Percentiles rank a stretch among this genome's conserved stretches.
Evolutionary conservation across 2,888 invertebrate species (phyloP).

Genomic region (Acleris holmiana): DNA sequence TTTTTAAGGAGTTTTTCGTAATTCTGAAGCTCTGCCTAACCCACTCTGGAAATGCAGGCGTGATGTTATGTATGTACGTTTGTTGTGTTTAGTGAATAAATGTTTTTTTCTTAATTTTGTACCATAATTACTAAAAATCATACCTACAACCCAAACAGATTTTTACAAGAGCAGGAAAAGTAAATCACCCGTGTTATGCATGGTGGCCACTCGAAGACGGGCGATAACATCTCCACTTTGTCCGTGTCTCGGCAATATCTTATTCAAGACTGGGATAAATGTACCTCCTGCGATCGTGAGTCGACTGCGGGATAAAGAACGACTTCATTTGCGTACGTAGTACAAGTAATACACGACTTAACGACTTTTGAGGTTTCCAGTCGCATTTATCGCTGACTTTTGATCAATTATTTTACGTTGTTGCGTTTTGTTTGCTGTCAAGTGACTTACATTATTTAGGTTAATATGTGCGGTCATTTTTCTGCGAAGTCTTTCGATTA

Average conservation of each 20-base stretch:
- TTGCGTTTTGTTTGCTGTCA: background rate
- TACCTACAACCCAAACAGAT: background rate
- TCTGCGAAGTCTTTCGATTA: no score
- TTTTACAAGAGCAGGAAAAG: slow-evolving; percentile 11
- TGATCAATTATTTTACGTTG: background rate
- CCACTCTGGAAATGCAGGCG: no score
- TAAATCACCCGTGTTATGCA: slow-evolving; percentile 34
- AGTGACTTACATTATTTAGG: background rate
- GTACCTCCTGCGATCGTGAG: slow-evolving; percentile 53
- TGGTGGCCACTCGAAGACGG: slow-evolving; percentile 36
- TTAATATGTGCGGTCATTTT: no score
- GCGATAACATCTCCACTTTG: slow-evolving; percentile 62
- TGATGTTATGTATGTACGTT: no score
- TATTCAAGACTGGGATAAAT: slow-evolving; percentile 57
- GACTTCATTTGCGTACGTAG: slow-evolving; percentile 38
- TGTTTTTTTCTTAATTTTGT: no score
- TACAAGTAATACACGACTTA: slow-evolving; percentile 27
- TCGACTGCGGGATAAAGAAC: slow-evolving; percentile 47
- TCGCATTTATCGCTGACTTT: background rate
- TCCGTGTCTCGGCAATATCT: slow-evolving; percentile 51
- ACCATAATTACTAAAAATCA: no score
- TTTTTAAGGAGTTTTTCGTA: no score
- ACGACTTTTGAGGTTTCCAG: slow-evolving; percentile 1
- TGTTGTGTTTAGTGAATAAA: no score
- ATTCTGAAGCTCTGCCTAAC: no score